Percentiles rank a stretch among this genome's conserved stretches.
Conservation (phyloP, 2,113 vertebrate genomes). For the Corvus moneduloides region DNA sequence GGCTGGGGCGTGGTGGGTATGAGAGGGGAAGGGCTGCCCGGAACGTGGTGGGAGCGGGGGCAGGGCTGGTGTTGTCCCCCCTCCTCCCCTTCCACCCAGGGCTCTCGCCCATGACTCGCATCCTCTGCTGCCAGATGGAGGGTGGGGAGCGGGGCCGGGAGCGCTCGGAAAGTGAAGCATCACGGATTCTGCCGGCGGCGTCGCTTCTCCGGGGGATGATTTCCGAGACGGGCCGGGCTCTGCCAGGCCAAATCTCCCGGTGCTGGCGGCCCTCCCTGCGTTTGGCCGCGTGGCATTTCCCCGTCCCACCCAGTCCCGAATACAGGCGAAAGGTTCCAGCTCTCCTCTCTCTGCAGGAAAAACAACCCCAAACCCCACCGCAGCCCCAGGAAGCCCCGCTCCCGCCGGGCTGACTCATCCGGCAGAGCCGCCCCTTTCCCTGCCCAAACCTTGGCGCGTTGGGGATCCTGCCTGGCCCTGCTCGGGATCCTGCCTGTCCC, state of each 20-base stretch:
- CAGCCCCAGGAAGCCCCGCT: constrained; percentile 3
- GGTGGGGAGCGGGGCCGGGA: constrained; percentile 3
- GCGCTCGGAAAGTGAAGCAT: constrained; percentile 30
- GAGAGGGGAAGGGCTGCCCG: constrained; percentile 2
- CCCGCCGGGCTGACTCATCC: background rate
- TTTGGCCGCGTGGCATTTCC: background rate
- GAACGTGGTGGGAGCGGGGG: background rate
- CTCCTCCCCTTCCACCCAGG: background rate
- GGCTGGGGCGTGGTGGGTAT: background rate
- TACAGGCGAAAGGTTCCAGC: background rate
- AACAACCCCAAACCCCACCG: background rate
- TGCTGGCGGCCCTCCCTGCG: background rate
- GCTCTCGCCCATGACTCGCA: constrained; percentile 15
- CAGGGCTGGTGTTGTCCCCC: background rate
- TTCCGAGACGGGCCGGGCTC: background rate
- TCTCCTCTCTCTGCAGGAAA: background rate
- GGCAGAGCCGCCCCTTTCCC: background rate
- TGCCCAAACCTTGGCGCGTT: background rate
- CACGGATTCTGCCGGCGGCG: background rate
- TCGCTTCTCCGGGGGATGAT: background rate
- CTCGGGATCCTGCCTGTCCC: background rate
- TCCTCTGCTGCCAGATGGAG: constrained; percentile 39
- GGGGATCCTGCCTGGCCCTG: background rate
- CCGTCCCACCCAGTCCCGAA: background rate
- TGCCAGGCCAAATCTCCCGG: background rate